Conservation (phyloP, 1,140 invertebrate genomes). For the Neelides sp. region DNA sequence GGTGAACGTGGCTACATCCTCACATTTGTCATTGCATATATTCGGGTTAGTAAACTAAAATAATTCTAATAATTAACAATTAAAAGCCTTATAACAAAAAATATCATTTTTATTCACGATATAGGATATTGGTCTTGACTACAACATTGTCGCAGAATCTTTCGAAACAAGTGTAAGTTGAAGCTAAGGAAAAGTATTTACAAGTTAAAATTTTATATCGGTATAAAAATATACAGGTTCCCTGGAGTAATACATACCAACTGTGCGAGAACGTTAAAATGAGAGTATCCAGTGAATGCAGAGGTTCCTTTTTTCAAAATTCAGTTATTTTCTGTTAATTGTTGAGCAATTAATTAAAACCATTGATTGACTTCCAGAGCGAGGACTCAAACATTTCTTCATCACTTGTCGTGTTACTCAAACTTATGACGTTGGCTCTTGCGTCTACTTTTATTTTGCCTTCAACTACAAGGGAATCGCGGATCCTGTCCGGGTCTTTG, state of each 20-base stretch:
- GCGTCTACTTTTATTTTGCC: conserved; percentile 96
- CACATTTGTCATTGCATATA: conserved; percentile 97
- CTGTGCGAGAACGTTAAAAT: conserved; percentile 83
- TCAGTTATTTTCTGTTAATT: background rate
- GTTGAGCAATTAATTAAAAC: conserved; percentile 1
- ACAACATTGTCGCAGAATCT: conserved; percentile 80
- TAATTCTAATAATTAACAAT: background rate
- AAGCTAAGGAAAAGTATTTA: no score
- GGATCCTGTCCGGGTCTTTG: conserved; percentile 35
- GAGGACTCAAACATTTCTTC: conserved; percentile 48
- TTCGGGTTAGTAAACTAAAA: conserved; percentile 52
- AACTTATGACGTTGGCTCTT: conserved; percentile 92
- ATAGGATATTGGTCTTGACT: conserved; percentile 82
- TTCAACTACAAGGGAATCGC: conserved; percentile 60
- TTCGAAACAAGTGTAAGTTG: conserved; percentile 99
- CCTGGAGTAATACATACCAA: conserved; percentile 78
- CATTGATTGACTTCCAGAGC: conserved; percentile 35
- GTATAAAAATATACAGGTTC: no score
- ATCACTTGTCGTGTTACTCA: conserved; percentile 83
- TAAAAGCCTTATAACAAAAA: background rate
- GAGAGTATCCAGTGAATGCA: conserved; percentile 61
- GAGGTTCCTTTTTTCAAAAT: conserved; percentile 35
- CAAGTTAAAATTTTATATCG: no score
- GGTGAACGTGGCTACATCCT: conserved; percentile 88
- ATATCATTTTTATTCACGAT: conserved; percentile 25